These are phyloP conservation scores for Myotis brandtii DNA, from an alignment of 2,113 vertebrate species.

Conservation along the genomic window DNA sequence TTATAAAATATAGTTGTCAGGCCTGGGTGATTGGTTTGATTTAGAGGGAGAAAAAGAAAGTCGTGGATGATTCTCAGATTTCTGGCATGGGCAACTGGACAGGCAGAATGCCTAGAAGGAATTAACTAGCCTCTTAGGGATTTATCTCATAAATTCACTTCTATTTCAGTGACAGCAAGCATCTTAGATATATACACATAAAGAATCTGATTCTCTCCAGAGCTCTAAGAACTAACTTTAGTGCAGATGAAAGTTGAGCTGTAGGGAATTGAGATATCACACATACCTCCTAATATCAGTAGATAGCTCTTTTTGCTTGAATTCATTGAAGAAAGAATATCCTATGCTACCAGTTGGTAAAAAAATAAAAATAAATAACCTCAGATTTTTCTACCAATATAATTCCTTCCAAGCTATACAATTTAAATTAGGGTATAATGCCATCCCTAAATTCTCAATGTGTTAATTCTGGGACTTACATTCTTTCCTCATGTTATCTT, in stretches of 20 bases:
- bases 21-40: constrained; percentile 49
- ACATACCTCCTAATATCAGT: neutral
- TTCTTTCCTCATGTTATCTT: neutral
- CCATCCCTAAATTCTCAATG: neutral
- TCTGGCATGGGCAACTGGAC: constrained; percentile 60
- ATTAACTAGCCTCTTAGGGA: constrained; percentile 59
- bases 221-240: constrained; percentile 42
- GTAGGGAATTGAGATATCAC: constrained; percentile 14
- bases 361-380: neutral
- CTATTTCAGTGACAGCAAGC: constrained; percentile 61
- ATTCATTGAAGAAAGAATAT: constrained; percentile 7
- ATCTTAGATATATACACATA: constrained; percentile 43
- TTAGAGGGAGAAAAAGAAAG: constrained; percentile 49
- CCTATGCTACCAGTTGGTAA: neutral
- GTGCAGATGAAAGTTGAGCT: constrained; percentile 27
- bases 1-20: constrained; percentile 27
- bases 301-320: neutral
- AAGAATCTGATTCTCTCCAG: constrained; percentile 63
- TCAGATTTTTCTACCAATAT: neutral
- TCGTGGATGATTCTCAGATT: constrained; percentile 55
- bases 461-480: neutral
- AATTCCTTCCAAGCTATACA: neutral
- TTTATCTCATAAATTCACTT: constrained; percentile 66
- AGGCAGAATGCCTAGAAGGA: constrained; percentile 71
- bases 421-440: neutral